phyloP scores from a whole-genome alignment of 64 coral and sea anemone species.

The Porites lutea region DNA sequence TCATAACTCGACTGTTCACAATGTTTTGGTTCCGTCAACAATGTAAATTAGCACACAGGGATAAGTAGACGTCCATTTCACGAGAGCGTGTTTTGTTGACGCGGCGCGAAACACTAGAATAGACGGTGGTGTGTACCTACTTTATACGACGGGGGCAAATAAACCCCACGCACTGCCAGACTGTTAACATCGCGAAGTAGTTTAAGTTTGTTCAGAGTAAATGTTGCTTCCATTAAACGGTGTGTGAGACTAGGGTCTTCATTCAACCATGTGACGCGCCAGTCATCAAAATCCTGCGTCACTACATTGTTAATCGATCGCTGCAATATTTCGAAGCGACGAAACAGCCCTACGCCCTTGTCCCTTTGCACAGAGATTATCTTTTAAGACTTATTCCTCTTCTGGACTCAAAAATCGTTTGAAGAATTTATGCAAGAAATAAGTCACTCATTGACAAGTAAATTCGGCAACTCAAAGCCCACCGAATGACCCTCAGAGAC shows the following conservation, averaged over 20 bases:
- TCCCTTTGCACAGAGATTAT: no score
- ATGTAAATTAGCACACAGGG: constrained; percentile 20
- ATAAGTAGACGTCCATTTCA: background rate
- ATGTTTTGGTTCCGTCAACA: constrained; percentile 19
- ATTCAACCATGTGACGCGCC: background rate
- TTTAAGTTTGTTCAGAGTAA: constrained; percentile 27
- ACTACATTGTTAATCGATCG: constrained; percentile 1
- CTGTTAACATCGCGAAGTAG: constrained; percentile 2
- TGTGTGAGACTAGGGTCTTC: background rate
- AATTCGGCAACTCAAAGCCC: constrained; percentile 5
- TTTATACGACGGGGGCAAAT: background rate
- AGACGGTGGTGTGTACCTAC: background rate
- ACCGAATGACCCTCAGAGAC: background rate
- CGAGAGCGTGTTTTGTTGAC: background rate
- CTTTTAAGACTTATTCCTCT: background rate
- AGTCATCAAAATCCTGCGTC: background rate
- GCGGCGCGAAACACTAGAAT: background rate
- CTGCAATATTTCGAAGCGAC: constrained; percentile 3
- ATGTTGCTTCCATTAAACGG: constrained; percentile 6
- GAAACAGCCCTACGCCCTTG: background rate
- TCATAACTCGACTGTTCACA: background rate
- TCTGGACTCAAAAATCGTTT: background rate
- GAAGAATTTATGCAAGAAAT: background rate
- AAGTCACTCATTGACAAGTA: background rate
- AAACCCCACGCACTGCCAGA: constrained; percentile 41